Conservation (phyloP, 2,797 vertebrate species). For the Numenius phaeopus region DNA sequence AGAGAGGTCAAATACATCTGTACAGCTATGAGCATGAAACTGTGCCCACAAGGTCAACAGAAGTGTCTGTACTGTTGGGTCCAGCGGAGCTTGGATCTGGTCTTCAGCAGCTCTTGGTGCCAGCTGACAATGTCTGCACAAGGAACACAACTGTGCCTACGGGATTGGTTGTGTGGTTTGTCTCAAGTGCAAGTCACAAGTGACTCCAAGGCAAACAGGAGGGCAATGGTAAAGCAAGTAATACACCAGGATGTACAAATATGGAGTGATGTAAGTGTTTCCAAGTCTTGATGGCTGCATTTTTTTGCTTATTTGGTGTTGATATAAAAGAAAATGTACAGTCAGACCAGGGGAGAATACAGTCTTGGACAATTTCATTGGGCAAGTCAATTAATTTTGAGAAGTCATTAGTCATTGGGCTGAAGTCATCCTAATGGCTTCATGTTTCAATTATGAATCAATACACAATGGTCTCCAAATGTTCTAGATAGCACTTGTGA, state of each 20-base stretch:
- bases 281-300: background rate
- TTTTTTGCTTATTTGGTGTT: background rate
- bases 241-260: background rate
- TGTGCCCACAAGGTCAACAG: fast-evolving
- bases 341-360: background rate
- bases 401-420: background rate
- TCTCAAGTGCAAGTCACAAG: background rate
- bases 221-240: background rate
- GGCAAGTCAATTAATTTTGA: background rate
- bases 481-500: background rate
- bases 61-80: background rate
- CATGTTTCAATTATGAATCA: background rate
- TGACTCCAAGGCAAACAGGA: background rate
- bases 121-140: fast-evolving
- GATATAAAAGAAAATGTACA: background rate
- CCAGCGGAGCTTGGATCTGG: background rate
- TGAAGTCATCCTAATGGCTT: background rate
- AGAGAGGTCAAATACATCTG: background rate
- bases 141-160: background rate
- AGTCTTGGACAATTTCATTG: background rate
- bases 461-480: background rate
- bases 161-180: background rate
- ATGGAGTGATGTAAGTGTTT: background rate
- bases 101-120: background rate
- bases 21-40: background rate